Conservation (phyloP, 2,797 vertebrate species). For the Buceros bicornis region DNA sequence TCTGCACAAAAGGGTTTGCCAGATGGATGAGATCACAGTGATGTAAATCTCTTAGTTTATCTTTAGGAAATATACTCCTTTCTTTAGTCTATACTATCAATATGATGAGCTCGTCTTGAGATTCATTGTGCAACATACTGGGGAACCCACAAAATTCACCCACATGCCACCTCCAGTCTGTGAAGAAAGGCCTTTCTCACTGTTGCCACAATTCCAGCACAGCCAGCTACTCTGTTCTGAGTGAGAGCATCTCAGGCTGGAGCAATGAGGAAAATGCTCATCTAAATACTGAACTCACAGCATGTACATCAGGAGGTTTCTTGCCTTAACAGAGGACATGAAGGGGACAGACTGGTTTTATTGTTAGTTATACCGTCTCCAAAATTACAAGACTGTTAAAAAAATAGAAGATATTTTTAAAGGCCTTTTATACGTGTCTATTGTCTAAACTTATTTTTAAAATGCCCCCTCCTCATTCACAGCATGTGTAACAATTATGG, state of each 20-base stretch:
- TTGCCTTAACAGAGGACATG: neutral
- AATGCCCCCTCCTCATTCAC: neutral
- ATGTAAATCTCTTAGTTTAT: neutral
- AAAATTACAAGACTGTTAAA: neutral
- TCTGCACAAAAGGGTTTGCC: constrained; percentile 63
- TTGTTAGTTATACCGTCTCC: neutral
- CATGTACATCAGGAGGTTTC: neutral
- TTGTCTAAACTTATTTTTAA: neutral
- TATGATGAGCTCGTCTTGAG: neutral
- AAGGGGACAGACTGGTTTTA: neutral
- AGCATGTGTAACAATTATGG: neutral
- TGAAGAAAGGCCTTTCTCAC: neutral
- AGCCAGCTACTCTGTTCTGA: neutral
- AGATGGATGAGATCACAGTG: neutral
- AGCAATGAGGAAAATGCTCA: neutral
- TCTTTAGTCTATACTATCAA: neutral
- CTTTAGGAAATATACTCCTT: neutral
- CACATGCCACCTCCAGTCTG: neutral
- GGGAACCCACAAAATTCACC: neutral
- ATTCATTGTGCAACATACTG: neutral
- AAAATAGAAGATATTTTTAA: neutral
- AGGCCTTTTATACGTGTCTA: neutral
- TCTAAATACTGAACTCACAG: neutral
- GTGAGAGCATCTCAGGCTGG: neutral
- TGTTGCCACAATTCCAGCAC: neutral